A percentile compares a stretch with the other conserved stretches of the same genome.
phyloP scores from a whole-genome alignment of 2,113 vertebrate species.

The Clarias macrocephalus region DNA sequence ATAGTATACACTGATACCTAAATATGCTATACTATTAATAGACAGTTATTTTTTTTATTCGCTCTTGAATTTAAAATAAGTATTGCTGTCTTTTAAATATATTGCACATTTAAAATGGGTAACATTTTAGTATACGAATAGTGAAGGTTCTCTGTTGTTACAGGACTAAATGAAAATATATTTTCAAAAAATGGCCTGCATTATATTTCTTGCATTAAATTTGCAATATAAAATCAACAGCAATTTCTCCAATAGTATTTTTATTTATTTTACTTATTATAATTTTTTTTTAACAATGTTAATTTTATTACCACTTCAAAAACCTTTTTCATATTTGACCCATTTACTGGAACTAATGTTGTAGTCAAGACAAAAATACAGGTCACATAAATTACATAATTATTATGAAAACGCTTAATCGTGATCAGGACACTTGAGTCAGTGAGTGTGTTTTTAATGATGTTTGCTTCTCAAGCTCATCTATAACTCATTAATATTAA shows the following conservation, averaged over 20 bases:
- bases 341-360: not conserved
- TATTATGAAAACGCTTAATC: not conserved
- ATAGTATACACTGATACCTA: too few relatives aligned
- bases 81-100: not conserved
- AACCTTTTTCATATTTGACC: not conserved
- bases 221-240: not conserved
- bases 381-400: not conserved
- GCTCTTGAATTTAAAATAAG: too few relatives aligned
- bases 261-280: not conserved
- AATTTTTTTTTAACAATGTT: not conserved
- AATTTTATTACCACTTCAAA: not conserved
- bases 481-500: slow-evolving; percentile 70
- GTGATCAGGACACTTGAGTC: slow-evolving; percentile 11
- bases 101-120: not conserved
- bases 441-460: slow-evolving; percentile 54
- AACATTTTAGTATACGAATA: not conserved
- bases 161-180: not conserved
- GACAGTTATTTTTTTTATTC: not conserved
- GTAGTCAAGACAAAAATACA: not conserved
- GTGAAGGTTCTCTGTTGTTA: not conserved
- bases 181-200: not conserved
- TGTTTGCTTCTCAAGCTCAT: slow-evolving; percentile 57
- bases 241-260: not conserved
- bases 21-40: too few relatives aligned
- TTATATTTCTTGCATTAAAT: not conserved